Conservation (phyloP, 2,113 vertebrate genomes). For the Amphilophus citrinellus region DNA sequence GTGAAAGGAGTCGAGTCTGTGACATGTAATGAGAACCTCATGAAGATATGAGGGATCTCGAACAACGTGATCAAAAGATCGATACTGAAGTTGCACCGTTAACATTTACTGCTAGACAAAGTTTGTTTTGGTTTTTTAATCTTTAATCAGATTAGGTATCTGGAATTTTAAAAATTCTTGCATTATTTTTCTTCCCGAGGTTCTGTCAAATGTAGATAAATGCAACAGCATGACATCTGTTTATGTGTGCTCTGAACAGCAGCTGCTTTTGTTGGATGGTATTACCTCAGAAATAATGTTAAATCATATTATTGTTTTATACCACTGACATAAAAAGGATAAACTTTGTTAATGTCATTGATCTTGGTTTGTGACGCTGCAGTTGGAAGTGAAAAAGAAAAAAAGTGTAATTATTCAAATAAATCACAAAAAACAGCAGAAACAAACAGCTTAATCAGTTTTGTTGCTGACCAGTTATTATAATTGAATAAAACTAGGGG, state of each 20-base stretch:
- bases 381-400: too few relatives aligned
- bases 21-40: neutral
- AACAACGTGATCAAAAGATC: neutral
- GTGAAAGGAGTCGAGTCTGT: neutral
- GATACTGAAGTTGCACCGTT: neutral
- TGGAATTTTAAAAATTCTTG: neutral
- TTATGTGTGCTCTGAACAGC: neutral
- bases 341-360: neutral
- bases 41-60: neutral
- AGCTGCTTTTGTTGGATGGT: neutral
- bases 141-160: neutral
- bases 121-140: rapidly evolving
- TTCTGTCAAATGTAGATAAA: neutral
- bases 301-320: neutral
- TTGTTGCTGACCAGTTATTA: neutral
- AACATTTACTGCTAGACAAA: neutral
- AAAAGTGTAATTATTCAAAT: too few relatives aligned
- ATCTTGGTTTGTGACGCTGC: neutral
- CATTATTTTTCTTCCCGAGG: neutral
- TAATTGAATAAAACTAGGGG: neutral
- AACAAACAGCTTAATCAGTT: neutral
- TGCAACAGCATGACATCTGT: neutral
- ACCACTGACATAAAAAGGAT: rapidly evolving
- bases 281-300: neutral
- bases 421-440: too few relatives aligned